phyloP scores from a whole-genome alignment of 2,113 vertebrate genomes.

The Sphaerodactylus townsendi region DNA sequence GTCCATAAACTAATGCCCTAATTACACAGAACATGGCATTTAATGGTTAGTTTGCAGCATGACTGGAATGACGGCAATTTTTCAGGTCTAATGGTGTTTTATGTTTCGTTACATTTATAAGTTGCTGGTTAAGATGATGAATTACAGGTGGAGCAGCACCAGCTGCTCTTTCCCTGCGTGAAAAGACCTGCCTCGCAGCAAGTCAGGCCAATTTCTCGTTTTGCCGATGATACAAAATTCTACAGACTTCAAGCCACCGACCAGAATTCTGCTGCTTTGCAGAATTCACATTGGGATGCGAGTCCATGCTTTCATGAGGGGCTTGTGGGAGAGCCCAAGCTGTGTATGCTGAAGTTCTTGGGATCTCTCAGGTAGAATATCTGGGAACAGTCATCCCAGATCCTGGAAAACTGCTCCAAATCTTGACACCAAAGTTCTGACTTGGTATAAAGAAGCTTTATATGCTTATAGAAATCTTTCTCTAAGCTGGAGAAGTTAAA shows the following conservation, averaged over 20 bases:
- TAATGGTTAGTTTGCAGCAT: slow-evolving; percentile 69
- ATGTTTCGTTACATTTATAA: slow-evolving; percentile 72
- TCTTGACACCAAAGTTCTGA: background rate
- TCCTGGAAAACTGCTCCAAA: background rate
- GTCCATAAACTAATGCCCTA: slow-evolving; percentile 73
- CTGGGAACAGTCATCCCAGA: background rate
- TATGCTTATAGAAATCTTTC: background rate
- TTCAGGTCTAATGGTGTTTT: slow-evolving; percentile 71
- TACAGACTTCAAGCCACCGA: background rate
- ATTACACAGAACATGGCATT: slow-evolving; percentile 69
- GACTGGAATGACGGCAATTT: slow-evolving; percentile 70
- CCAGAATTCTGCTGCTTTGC: background rate
- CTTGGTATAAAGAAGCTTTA: background rate
- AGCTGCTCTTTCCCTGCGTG: slow-evolving; percentile 43
- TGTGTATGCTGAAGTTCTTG: background rate
- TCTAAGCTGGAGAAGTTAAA: background rate
- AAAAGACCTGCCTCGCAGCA: background rate
- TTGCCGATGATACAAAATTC: background rate
- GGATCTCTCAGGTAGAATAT: too few species aligned
- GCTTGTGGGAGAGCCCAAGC: background rate
- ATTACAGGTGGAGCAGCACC: slow-evolving; percentile 58
- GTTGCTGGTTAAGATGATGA: slow-evolving; percentile 76
- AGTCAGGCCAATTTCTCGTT: background rate
- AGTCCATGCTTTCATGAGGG: background rate
- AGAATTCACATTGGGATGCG: background rate